Evolutionary conservation across 1,140 invertebrate genomes (phyloP), one percentile per base, ranked within the genome.

Genomic region (Neodiprion lecontei): DNA sequence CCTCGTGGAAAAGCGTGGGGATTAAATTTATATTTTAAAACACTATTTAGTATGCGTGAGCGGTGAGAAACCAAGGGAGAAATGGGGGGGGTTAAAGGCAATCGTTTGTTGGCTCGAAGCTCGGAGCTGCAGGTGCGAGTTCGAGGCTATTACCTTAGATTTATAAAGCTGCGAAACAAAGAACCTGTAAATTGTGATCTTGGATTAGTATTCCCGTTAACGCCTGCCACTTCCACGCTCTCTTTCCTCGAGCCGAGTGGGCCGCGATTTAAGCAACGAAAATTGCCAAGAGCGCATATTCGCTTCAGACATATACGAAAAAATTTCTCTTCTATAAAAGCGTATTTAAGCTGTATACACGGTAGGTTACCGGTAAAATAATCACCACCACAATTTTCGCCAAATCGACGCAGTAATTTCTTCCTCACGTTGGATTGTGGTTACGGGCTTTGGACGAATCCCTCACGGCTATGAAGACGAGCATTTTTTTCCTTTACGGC

Each of bases 101-200:
- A 61, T 61, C 53, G 53, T 1, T 61, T 61, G 53, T 61, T 61
- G 53, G 53, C 53, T 61, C n/a, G 53, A 17, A 40, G 28, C 28
- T 40, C 28, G 28, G 28, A 40, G 28, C 28, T 40, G 12, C 61
- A 14, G 61, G 12, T 14, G 61, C 14, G 11, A 11, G 21, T 12
- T 11, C 67, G 61, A 69, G 21, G 67, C 67, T 47, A 69, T 69
- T 21, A 61, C 0, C 53, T 47, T 69, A 47, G 67, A 69, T 69
- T 69, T 69, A 69, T 69, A 69, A 69, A 69, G 12, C 67, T 69
- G 67, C 67, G 67, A 69, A 69, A 69, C 40, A 23, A 69, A 47
- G 67, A 69, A 47, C 67, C 67, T 14, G 67, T 69, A 69, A 69
- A 69, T 69, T 23, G 21, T 47, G 67, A 47, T 23, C 67, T 69